Evolutionary conservation across 2,797 vertebrate genomes (phyloP).

Genomic region (Mastacembelus armatus): DNA sequence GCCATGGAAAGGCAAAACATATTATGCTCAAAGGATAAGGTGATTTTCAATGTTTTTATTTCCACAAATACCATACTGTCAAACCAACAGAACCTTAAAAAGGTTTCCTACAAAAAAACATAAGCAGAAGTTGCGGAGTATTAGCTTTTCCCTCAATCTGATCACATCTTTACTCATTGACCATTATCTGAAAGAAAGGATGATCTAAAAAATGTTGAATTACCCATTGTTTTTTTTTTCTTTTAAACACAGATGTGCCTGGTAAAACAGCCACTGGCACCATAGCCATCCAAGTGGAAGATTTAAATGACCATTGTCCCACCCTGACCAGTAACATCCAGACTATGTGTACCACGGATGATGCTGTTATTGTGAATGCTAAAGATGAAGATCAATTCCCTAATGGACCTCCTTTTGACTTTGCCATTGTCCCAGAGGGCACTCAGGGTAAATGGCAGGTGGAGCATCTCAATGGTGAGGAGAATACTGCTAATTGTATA

Average conservation of each 20-base stretch:
- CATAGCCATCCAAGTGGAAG: conserved; percentile 69
- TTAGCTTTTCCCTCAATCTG: too few species aligned
- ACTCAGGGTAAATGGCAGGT: conserved; percentile 85
- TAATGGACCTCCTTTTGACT: conserved; percentile 88
- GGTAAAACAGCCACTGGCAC: conserved; percentile 89
- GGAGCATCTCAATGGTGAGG: conserved; percentile 85
- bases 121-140: too few species aligned
- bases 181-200: too few species aligned
- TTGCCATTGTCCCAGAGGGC: conserved; percentile 79
- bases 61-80: too few species aligned
- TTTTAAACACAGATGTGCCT: conserved; percentile 74
- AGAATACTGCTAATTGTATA: background rate
- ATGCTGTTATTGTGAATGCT: conserved; percentile 83
- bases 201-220: too few species aligned
- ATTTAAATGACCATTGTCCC: conserved; percentile 90
- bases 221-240: conserved; percentile 1
- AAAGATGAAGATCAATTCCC: conserved; percentile 84
- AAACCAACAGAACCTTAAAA: too few species aligned
- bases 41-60: too few species aligned
- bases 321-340: conserved; percentile 69
- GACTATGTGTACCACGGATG: conserved; percentile 78
- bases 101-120: too few species aligned
- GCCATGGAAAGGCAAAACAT: too few species aligned
- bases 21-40: too few species aligned
- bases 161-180: too few species aligned